Evolutionary conservation across 1,140 invertebrate genomes (phyloP).

Genomic region (Ostrea denselamellosa): DNA sequence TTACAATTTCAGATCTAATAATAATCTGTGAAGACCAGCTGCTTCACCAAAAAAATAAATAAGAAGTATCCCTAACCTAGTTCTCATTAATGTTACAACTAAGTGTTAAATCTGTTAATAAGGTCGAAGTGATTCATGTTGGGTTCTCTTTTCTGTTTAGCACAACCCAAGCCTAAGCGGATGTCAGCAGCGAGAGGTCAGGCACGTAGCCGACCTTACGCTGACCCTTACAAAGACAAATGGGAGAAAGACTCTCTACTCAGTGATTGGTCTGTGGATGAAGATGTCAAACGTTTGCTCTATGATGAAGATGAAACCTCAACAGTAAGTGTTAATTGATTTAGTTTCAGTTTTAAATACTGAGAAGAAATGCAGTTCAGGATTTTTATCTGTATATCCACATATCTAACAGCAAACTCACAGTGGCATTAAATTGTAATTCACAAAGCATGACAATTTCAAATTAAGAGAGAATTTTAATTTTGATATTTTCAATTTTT

Average conservation of each 20-base stretch:
- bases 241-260: constrained; percentile 69
- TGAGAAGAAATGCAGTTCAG: no score
- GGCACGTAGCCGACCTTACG: constrained; percentile 70
- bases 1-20: no score
- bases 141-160: background rate
- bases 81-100: no score
- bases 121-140: background rate
- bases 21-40: no score
- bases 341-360: no score
- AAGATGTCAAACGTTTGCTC: constrained; percentile 71
- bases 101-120: no score
- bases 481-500: background rate
- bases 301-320: constrained; percentile 71
- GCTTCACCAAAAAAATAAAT: no score
- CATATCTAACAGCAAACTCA: no score
- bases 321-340: constrained; percentile 52
- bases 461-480: background rate
- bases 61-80: no score
- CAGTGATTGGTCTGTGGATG: constrained; percentile 75
- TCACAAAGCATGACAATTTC: no score
- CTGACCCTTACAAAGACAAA: constrained; percentile 68
- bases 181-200: constrained; percentile 8
- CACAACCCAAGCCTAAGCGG: background rate
- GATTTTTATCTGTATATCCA: no score
- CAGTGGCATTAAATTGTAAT: no score